A percentile compares a stretch with the other conserved stretches of the same genome.
Evolutionary conservation across 2,797 vertebrate genomes (phyloP).

Genomic region (Pampus argenteus): DNA sequence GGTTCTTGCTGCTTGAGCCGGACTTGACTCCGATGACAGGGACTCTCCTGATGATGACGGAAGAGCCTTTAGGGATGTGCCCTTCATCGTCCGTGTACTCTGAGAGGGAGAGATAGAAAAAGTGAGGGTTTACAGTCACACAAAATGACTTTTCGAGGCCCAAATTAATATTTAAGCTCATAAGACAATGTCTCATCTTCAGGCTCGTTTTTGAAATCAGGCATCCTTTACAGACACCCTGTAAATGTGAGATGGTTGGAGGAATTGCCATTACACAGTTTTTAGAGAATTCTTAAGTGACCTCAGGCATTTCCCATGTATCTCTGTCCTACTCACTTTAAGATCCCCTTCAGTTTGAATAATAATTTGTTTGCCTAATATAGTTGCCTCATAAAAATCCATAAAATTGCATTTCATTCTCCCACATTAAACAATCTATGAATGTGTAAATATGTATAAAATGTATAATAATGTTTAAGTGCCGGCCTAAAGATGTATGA

Average conservation of each 20-base stretch:
- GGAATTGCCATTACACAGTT: no score
- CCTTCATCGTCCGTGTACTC: slow-evolving; percentile 92
- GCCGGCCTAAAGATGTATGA: no score
- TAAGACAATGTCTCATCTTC: background rate
- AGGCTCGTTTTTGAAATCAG: background rate
- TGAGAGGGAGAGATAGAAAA: slow-evolving; percentile 60
- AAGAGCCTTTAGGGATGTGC: slow-evolving; percentile 94
- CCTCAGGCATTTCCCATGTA: no score
- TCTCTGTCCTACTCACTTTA: no score
- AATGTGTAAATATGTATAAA: no score
- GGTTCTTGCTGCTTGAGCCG: slow-evolving; percentile 90
- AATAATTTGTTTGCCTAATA: no score
- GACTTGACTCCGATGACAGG: slow-evolving; percentile 91
- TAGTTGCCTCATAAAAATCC: no score
- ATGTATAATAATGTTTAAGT: no score
- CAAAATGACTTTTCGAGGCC: background rate
- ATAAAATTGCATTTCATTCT: no score
- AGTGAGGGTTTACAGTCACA: background rate
- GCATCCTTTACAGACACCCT: background rate
- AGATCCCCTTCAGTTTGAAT: background rate
- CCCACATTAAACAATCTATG: no score
- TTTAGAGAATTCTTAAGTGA: no score
- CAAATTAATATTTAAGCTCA: background rate
- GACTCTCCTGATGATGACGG: slow-evolving; percentile 94
- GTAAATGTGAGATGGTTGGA: background rate